A percentile compares a stretch with the other conserved stretches of the same genome.
phyloP scores from a whole-genome alignment of 1,140 invertebrate species.

The Globodera rostochiensis region DNA sequence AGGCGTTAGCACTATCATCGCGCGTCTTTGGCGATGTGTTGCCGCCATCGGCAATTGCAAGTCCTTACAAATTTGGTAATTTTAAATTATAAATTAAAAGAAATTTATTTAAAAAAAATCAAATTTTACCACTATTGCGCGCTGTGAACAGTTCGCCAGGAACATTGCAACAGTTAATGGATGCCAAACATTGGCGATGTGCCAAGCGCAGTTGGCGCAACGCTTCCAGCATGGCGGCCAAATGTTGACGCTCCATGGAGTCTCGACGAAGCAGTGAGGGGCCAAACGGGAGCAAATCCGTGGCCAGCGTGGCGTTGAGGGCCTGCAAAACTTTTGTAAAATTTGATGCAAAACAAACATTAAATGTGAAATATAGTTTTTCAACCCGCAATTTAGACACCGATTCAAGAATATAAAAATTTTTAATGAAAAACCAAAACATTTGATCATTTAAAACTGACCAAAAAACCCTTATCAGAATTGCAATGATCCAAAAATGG shows the following conservation, averaged over 20 bases:
- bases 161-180: not conserved
- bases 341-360: too few relatives aligned
- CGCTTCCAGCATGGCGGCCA: conserved; percentile 7
- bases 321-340: not conserved
- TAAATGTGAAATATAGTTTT: too few relatives aligned
- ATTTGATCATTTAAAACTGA: too few relatives aligned
- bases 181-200: not conserved
- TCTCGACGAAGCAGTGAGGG: conserved; percentile 4
- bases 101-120: not conserved
- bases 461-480: not conserved
- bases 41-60: not conserved
- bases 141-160: conserved; percentile 3
- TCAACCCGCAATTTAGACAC: too few relatives aligned
- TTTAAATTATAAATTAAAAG: not conserved
- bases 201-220: conserved; percentile 11
- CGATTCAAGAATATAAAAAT: too few relatives aligned
- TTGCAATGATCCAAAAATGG: not conserved
- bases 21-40: not conserved
- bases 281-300: conserved; percentile 6
- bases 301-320: conserved; percentile 2
- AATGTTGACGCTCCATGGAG: conserved; percentile 9
- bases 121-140: too few relatives aligned
- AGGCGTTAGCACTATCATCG: not conserved
- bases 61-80: not conserved
- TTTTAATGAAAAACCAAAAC: too few relatives aligned